Conservation (phyloP, 2,113 vertebrate genomes). For the Elanus axillaris region DNA sequence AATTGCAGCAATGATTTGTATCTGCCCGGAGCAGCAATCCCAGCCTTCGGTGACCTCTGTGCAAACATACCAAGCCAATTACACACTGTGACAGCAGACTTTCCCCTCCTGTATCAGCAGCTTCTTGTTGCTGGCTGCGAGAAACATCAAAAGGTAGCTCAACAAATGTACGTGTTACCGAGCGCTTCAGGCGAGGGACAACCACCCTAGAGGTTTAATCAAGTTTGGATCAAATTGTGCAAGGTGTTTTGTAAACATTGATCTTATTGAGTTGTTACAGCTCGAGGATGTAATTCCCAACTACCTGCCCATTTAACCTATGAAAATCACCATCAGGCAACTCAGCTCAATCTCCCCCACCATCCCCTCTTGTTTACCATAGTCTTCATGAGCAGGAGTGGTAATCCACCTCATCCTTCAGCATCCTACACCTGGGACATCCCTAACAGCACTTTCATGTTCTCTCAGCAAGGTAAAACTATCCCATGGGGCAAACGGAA, state of each 20-base stretch:
- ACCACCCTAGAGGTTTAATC: constrained; percentile 2
- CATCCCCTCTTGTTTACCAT: neutral
- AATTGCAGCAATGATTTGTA: constrained; percentile 7
- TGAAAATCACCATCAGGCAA: neutral
- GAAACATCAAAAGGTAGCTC: neutral
- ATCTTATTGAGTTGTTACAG: neutral
- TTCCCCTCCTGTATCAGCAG: neutral
- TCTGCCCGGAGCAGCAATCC: neutral
- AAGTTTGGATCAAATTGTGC: neutral
- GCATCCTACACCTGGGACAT: neutral
- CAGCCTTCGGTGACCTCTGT: constrained; percentile 8
- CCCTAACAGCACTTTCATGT: neutral
- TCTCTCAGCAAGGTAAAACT: neutral
- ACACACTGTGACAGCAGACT: neutral
- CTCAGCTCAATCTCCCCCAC: neutral
- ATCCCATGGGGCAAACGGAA: neutral
- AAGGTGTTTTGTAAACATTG: neutral
- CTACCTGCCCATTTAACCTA: neutral
- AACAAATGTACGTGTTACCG: neutral
- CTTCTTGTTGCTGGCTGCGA: neutral
- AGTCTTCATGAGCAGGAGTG: neutral
- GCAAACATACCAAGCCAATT: constrained; percentile 12
- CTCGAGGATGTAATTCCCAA: neutral
- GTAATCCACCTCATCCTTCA: neutral
- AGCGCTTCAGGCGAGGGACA: neutral